Base-by-base conservation (phyloP, 1,140 invertebrate species). In the Aphelinus atriplicis region DNA sequence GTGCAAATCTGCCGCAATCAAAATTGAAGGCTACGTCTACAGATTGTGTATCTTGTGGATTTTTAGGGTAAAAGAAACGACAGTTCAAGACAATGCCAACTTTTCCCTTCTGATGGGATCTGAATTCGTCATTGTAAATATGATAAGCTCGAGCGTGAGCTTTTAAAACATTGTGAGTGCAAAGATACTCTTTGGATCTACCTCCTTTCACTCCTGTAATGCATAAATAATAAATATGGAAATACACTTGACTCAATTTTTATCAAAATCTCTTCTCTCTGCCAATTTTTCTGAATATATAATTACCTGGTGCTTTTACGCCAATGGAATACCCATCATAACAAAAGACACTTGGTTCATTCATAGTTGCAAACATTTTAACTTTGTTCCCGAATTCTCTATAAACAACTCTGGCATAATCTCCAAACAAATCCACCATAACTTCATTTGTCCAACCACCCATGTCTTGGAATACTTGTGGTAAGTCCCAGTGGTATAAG, bases 51-150 rank as follows among this genome's bases (percentile, higher is more conserved):
- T 84, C 84, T 3, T 68, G 53, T 7, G 56, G 2, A 47, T 63
- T 74, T 66, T 81, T 78, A 3, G 78, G 60, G 42, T 80, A 79
- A 42, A 57, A 73, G 3, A 53, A 65, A 0, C 7, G 26, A n/a
- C 73, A 68, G 6, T 63, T 47, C 1, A 73, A 2, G 7, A 63
- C 43, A 6, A 85, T 60, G 1, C 83, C 81, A 1, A 87, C 75
- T 65, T 66, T 81, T 88, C 92, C 92, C 78, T 89, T 87, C 77
- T 93, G 90, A 3, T 80, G 77, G 3, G 83, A 56, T 78, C 90
- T 87, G 81, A 92, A 94, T 71, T 91, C 84, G 1, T 89, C 81
- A 46, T 93, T 84, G 75, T 93, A 94, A 69, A 94, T 71, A 51
- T 81, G 80, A 77, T 83, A 85, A 9, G 80, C 84, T 51, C 78